Percentiles rank a stretch among this genome's conserved stretches.
Conservation (phyloP, 2,797 vertebrate species). For the Meda fulgida region DNA sequence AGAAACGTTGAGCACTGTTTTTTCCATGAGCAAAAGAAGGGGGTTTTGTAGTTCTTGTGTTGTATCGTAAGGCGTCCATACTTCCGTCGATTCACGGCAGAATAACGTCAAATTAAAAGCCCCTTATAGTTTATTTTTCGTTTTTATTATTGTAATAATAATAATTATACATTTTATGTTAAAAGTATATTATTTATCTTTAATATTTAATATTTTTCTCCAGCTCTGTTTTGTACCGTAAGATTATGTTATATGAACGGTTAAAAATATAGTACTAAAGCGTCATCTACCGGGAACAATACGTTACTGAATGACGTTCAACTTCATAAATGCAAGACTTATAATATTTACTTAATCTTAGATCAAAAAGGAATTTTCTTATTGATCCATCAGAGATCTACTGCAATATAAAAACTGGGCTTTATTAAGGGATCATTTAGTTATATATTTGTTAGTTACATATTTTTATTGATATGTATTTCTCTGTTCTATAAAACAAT, state of each 20-base stretch:
- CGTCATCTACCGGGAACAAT: not conserved
- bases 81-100: not conserved
- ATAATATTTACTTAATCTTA: not conserved
- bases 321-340: not conserved
- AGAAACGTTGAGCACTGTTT: constrained; percentile 25
- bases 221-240: not conserved
- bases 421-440: not conserved
- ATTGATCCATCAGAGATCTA: not conserved
- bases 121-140: not conserved
- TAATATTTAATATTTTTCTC: too few species aligned
- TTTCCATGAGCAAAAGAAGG: constrained; percentile 43
- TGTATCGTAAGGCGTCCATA: constrained; percentile 15
- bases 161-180: not conserved
- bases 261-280: not conserved
- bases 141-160: not conserved
- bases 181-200: not conserved
- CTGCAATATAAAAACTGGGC: not conserved
- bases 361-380: not conserved
- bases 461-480: not conserved
- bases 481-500: not conserved
- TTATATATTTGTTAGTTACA: not conserved
- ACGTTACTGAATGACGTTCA: not conserved
- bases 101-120: constrained; percentile 33
- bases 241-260: not conserved
- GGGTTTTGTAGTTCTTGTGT: constrained; percentile 34